phyloP scores from a whole-genome alignment of 2,797 vertebrate species.

The Centroberyx gerrardi region DNA sequence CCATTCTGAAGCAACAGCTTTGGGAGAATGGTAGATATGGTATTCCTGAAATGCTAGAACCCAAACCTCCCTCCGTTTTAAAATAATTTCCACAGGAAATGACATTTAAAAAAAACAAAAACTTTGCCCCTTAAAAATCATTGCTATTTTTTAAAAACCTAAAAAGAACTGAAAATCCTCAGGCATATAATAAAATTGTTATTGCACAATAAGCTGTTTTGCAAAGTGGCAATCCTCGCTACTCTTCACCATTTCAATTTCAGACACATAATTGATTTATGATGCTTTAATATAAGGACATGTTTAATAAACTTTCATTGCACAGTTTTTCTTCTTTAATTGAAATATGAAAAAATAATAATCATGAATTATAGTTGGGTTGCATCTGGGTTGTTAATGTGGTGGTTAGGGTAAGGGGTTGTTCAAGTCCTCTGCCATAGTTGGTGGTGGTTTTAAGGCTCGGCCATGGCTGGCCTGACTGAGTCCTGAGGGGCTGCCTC shows the following conservation, averaged over 20 bases:
- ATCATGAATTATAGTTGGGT: slow-evolving; percentile 57
- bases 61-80: slow-evolving; percentile 62
- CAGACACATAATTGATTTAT: slow-evolving; percentile 60
- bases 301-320: slow-evolving; percentile 47
- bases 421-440: slow-evolving; percentile 64
- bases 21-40: slow-evolving; percentile 58
- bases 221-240: slow-evolving; percentile 70
- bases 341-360: slow-evolving; percentile 66
- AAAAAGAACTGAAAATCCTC: slow-evolving; percentile 73
- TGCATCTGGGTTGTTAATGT: slow-evolving; percentile 39
- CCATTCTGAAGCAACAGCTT: slow-evolving; percentile 67
- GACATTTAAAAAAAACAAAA: slow-evolving; percentile 75
- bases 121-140: slow-evolving; percentile 81
- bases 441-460: slow-evolving; percentile 76
- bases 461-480: slow-evolving; percentile 63
- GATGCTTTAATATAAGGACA: slow-evolving; percentile 67
- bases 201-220: slow-evolving; percentile 88
- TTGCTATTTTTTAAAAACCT: slow-evolving; percentile 68
- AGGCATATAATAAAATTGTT: slow-evolving; percentile 84
- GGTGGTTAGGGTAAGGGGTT: slow-evolving; percentile 7
- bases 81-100: slow-evolving; percentile 98
- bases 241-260: slow-evolving; percentile 52
- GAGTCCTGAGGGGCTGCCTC: slow-evolving; percentile 74
- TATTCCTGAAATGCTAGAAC: slow-evolving; percentile 75
- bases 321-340: slow-evolving; percentile 49